These are phyloP conservation scores for Mormyrus proboscirostris DNA, from an alignment of 2,797 vertebrate genomes.

Conservation along the genomic window DNA sequence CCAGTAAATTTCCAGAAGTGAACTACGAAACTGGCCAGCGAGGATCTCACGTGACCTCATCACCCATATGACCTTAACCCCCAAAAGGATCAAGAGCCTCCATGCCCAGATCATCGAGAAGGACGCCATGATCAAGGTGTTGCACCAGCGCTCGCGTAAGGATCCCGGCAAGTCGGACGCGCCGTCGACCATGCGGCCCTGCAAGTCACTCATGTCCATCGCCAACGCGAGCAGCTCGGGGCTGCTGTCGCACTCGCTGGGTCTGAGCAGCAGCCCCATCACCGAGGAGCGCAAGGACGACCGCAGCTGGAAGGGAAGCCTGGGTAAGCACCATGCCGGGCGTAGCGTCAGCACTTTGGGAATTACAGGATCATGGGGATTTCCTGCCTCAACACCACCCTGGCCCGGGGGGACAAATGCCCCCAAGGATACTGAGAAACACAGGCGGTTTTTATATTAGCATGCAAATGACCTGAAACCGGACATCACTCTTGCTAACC, in stretches of 20 bases:
- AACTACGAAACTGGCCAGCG: neutral
- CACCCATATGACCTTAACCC: neutral
- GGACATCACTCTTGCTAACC: neutral
- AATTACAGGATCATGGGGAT: neutral
- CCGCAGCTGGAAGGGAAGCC: slow-evolving; percentile 92
- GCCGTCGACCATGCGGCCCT: slow-evolving; percentile 86
- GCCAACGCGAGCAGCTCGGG: slow-evolving; percentile 80
- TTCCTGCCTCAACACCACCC: neutral
- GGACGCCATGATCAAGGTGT: slow-evolving; percentile 98
- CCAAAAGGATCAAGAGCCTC: slow-evolving; percentile 85
- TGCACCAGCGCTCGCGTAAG: slow-evolving; percentile 93
- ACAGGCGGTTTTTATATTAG: neutral
- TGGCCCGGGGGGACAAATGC: neutral
- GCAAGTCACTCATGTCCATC: slow-evolving; percentile 97
- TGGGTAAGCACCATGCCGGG: slow-evolving; percentile 62
- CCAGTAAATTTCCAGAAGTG: neutral
- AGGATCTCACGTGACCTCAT: neutral
- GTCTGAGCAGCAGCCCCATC: slow-evolving; percentile 83
- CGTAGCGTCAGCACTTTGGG: neutral
- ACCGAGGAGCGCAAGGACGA: slow-evolving; percentile 87
- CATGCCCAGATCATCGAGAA: slow-evolving; percentile 99
- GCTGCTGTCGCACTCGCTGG: slow-evolving; percentile 78
- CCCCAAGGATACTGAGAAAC: neutral
- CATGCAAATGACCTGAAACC: neutral
- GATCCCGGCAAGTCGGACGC: slow-evolving; percentile 81